Base-by-base conservation (phyloP, 2,888 invertebrate species). In the Meliscaeva auricollis region DNA sequence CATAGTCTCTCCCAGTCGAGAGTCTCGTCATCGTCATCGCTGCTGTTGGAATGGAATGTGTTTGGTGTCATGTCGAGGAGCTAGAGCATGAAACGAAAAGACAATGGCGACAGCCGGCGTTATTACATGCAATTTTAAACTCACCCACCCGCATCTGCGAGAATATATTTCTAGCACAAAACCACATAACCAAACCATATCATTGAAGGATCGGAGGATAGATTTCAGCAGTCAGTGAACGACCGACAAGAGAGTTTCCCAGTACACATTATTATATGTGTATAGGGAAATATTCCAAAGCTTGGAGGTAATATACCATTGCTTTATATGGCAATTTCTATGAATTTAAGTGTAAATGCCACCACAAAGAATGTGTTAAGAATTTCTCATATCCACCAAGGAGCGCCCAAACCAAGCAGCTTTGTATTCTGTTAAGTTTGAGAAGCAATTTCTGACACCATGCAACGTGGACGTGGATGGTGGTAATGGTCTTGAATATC, bases 261-360 rank as follows among this genome's bases (percentile, higher is more conserved):
- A n/a, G 44, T 8, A 38, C n/a, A 32, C 32, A 32, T 32, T 32
- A 32, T 7, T 8, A 9, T 3, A 3, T 35, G 9, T 8, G 35
- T 9, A 38, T 13, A 58, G 30, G 30, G 46, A 17, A 69, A 68
- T 48, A 35, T 50, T 20, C 22, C 15, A 46, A n/a, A 52, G 26
- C 20, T 13, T 38, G 17, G 64, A 15, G 30, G 48, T 26, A 62
- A 77, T 46, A 73, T 15, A 66, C 15, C 54, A 68, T 62, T 64
- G 78, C 58, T 60, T 72, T 52, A 72, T 52, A 72, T 41, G 79
- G 60, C 79, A 70, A 72, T 75, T 79, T 66, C 66, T 66, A 68
- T 79, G 74, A 79, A 79, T 66, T 74, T 84, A 54, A 72, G 70
- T 66, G 56, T 35, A 72, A 84, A 84, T 72, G 52, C 70, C 79